A percentile compares a stretch with the other conserved stretches of the same genome.
Conservation (phyloP, 23 tunicate genomes). For the Aplidium turbinatum region DNA sequence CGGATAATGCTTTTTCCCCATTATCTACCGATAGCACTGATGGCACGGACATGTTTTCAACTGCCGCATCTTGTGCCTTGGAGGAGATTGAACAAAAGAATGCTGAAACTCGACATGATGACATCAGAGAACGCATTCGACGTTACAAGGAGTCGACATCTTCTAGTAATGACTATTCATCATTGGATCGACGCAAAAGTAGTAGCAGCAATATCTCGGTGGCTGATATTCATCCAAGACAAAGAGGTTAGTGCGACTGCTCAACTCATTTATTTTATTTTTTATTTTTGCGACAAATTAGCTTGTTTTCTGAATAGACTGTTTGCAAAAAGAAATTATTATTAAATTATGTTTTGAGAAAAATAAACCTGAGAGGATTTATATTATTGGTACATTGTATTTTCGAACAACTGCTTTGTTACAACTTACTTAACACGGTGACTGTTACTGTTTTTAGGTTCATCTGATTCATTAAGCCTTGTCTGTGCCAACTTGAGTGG, state of each 20-base stretch:
- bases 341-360: too few relatives aligned
- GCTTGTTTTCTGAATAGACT: too few relatives aligned
- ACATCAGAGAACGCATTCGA: slow-evolving; percentile 67
- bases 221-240: too few relatives aligned
- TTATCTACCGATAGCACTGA: neutral
- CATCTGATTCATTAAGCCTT: too few relatives aligned
- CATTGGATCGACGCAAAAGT: slow-evolving; percentile 31
- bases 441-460: too few relatives aligned
- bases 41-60: slow-evolving; percentile 29
- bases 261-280: neutral
- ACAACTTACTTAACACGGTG: too few relatives aligned
- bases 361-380: too few relatives aligned
- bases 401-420: too few relatives aligned
- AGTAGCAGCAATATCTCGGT: slow-evolving; percentile 21
- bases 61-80: slow-evolving; percentile 29
- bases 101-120: slow-evolving; percentile 44
- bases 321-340: too few relatives aligned
- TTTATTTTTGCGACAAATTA: neutral
- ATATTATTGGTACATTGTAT: too few relatives aligned
- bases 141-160: slow-evolving; percentile 63
- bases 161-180: slow-evolving; percentile 19
- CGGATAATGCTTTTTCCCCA: slow-evolving; percentile 13
- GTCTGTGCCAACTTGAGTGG: too few relatives aligned
- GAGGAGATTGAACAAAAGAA: slow-evolving; percentile 9
- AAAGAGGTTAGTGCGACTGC: too few relatives aligned